A percentile compares a stretch with the other conserved stretches of the same genome.
Evolutionary conservation across 2,888 invertebrate species (phyloP).

Genomic region (Notodromas monacha): DNA sequence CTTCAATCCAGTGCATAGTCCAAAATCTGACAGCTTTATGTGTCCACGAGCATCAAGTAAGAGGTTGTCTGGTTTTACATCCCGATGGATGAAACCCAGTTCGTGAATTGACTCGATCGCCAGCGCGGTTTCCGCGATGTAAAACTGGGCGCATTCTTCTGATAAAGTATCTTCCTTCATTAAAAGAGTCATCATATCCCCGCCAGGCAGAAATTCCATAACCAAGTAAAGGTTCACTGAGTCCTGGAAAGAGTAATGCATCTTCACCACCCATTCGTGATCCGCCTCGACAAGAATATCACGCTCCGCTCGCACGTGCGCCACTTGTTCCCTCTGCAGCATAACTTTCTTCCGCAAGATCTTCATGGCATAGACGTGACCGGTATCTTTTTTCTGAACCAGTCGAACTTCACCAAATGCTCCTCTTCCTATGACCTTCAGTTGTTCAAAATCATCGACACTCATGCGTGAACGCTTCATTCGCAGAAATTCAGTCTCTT

Average conservation of each 20-base stretch:
- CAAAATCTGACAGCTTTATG: conserved; percentile 91
- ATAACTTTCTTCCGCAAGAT: conserved; percentile 93
- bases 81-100: conserved; percentile 80
- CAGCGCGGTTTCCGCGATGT: conserved; percentile 86
- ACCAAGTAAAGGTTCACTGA: conserved; percentile 91
- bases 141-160: conserved; percentile 96
- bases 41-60: conserved; percentile 88
- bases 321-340: conserved; percentile 94
- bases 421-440: conserved; percentile 80
- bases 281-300: conserved; percentile 96
- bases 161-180: conserved; percentile 98
- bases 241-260: conserved; percentile 95
- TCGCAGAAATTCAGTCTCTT: conserved; percentile 91
- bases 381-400: conserved; percentile 97
- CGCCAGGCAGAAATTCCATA: conserved; percentile 98
- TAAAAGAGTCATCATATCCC: conserved; percentile 95
- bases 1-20: conserved; percentile 90
- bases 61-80: conserved; percentile 96
- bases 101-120: conserved; percentile 98
- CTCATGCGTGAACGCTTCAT: conserved; percentile 77
- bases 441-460: conserved; percentile 88
- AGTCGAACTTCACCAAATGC: conserved; percentile 73
- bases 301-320: conserved; percentile 86
- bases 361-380: conserved; percentile 99
- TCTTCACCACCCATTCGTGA: conserved; percentile 99